phyloP scores from a whole-genome alignment of 2,113 vertebrate species.

The Tragelaphus strepsiceros region DNA sequence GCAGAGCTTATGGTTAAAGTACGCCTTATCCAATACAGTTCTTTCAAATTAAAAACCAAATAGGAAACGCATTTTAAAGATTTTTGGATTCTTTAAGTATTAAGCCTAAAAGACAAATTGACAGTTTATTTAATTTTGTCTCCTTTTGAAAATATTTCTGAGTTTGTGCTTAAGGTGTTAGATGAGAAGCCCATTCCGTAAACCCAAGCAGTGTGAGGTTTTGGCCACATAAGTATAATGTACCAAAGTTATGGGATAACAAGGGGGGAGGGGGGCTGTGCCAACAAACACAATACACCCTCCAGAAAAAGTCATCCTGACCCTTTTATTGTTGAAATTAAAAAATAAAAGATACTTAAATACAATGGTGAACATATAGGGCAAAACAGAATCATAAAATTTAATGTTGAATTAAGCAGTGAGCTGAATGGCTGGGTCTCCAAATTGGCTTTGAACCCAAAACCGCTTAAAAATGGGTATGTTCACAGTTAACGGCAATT shows the following conservation, averaged over 20 bases:
- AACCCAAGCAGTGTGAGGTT: slow-evolving; percentile 60
- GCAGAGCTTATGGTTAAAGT: neutral
- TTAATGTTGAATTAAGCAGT: slow-evolving; percentile 81
- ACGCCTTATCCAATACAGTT: neutral
- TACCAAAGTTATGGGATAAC: neutral
- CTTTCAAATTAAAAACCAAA: neutral
- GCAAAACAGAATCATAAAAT: slow-evolving; percentile 82
- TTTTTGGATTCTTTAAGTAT: neutral
- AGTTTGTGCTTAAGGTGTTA: slow-evolving; percentile 54
- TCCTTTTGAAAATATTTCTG: slow-evolving; percentile 60
- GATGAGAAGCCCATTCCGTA: slow-evolving; percentile 45
- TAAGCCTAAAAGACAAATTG: neutral
- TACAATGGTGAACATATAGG: slow-evolving; percentile 82
- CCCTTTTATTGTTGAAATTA: slow-evolving; percentile 82
- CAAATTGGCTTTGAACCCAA: slow-evolving; percentile 82
- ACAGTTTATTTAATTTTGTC: neutral
- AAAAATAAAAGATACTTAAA: slow-evolving; percentile 84
- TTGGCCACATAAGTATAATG: slow-evolving; percentile 60
- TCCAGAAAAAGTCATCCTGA: slow-evolving; percentile 75
- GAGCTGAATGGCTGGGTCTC: slow-evolving; percentile 83
- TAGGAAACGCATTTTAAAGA: neutral
- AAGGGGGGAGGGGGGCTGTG: slow-evolving; percentile 52
- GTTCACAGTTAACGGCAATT: slow-evolving; percentile 85
- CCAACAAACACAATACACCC: slow-evolving; percentile 70
- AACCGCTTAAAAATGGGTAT: slow-evolving; percentile 79